Conservation (phyloP, 2,888 invertebrate genomes). For the Aphidius colemani region DNA sequence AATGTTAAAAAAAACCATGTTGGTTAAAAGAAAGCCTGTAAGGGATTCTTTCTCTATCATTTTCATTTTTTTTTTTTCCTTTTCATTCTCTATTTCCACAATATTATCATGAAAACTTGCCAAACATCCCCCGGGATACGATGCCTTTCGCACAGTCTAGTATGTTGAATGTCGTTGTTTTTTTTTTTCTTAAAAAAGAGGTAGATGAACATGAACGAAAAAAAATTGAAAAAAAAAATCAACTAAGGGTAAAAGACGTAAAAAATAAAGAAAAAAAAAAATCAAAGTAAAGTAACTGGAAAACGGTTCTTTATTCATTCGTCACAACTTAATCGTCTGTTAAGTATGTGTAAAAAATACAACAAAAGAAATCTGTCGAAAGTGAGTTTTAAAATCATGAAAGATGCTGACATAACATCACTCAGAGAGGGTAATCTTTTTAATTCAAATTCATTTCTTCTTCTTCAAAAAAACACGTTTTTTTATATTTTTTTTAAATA, state of each 20-base stretch:
- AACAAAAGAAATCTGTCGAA: conserved; percentile 8
- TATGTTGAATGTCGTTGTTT: conserved; percentile 26
- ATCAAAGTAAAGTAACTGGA: not conserved
- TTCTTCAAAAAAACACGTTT: too few relatives aligned
- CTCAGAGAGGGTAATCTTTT: not conserved
- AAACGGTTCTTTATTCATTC: conserved; percentile 20
- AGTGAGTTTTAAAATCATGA: conserved; percentile 37
- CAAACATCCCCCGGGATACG: conserved; percentile 28
- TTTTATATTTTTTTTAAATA: too few relatives aligned
- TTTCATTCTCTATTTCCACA: conserved; percentile 16
- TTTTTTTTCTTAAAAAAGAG: conserved; percentile 2
- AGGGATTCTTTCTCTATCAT: conserved; percentile 27
- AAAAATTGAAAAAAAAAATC: conserved; percentile 1
- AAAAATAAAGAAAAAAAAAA: conserved; percentile 1
- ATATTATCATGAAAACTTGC: conserved; percentile 23
- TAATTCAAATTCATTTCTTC: not conserved
- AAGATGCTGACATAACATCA: conserved; percentile 49
- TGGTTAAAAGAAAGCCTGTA: conserved; percentile 29
- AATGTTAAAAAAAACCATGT: conserved; percentile 36
- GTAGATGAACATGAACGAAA: conserved; percentile 15
- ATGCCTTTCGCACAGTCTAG: conserved; percentile 29
- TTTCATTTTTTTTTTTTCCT: conserved; percentile 12
- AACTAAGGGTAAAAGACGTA: conserved; percentile 2
- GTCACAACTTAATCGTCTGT: conserved; percentile 16
- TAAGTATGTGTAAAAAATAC: conserved; percentile 16